phyloP scores from a whole-genome alignment of 2,113 vertebrate genomes.

The Nothobranchius furzeri region DNA sequence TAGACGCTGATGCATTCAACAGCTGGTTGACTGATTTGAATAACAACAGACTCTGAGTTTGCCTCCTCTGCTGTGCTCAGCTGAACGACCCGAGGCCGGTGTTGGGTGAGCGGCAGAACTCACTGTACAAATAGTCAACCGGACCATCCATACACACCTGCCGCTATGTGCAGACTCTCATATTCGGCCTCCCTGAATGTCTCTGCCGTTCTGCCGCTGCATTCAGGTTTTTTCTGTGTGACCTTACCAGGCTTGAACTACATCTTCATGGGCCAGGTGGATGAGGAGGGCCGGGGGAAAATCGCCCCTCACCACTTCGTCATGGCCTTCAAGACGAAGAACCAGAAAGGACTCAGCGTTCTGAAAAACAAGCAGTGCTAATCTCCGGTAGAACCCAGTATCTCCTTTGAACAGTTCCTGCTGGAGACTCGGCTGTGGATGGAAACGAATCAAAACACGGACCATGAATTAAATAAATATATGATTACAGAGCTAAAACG shows the following conservation, averaged over 20 bases:
- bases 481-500: conserved; percentile 6
- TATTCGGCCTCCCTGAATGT: conserved; percentile 75
- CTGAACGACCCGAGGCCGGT: conserved; percentile 3
- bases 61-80: conserved; percentile 44
- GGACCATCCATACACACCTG: conserved; percentile 32
- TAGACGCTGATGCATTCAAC: conserved; percentile 8
- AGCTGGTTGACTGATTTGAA: conserved; percentile 48
- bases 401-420: neutral
- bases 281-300: conserved; percentile 90
- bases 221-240: conserved; percentile 82
- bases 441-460: conserved; percentile 34
- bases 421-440: conserved; percentile 26
- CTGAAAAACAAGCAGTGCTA: conserved; percentile 92
- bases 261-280: conserved; percentile 95
- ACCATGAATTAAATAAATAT: conserved; percentile 7
- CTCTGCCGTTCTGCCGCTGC: conserved; percentile 79
- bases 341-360: conserved; percentile 87
- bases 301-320: conserved; percentile 91
- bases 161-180: conserved; percentile 60
- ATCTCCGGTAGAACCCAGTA: conserved; percentile 32
- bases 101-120: conserved; percentile 71
- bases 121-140: conserved; percentile 56
- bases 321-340: conserved; percentile 92
- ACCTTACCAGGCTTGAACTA: conserved; percentile 92
- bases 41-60: conserved; percentile 69